Evolutionary conservation across 1,140 invertebrate genomes (phyloP), one percentile per base, ranked within the genome.

Genomic region (Drosophila leontia): DNA sequence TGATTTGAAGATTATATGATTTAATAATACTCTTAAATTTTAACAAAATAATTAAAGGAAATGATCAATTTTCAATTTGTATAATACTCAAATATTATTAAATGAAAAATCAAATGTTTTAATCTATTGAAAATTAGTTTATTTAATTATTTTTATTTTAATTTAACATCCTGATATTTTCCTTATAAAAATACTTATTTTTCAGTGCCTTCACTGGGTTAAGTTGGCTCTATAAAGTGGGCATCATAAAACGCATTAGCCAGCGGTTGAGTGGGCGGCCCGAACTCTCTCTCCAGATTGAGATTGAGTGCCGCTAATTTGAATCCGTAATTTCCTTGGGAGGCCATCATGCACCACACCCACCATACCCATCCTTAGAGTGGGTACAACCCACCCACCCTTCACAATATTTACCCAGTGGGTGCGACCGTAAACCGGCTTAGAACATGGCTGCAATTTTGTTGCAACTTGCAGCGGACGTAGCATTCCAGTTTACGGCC

Each of bases 231-330:
- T 59, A 51, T 59, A 72, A 72, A 72, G 67, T 72, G 53, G 69
- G 67, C 35, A 72, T 72, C 61, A 86, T 78, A 75, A 86, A 79
- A 81, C 68, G 75, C 75, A 78, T 82, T 80, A 83, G 67, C 65
- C 51, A 78, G 67, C 70, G 65, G 75, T 78, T 78, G 75, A 78
- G 55, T 64, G 78, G 79, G 45, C 53, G 59, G 78, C 41, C 70
- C 48, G 57, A 76, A 83, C 84, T 87, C 67, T 72, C n/a, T 77
- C n/a, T 77, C 61, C 62, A 83, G 80, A 88, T 87, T 88, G 85
- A 88, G 80, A 87, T 87, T 88, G 84, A 90, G 85, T 84, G 85
- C 75, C 78, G 85, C 85, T 90, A 90, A 90, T 90, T 90, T 90
- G 85, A 90, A 90, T 90, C 81, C 70, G 85, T 90, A 90, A 85